Conservation (phyloP, 2,888 invertebrate species). For the Lissocephala sabroskyi region DNA sequence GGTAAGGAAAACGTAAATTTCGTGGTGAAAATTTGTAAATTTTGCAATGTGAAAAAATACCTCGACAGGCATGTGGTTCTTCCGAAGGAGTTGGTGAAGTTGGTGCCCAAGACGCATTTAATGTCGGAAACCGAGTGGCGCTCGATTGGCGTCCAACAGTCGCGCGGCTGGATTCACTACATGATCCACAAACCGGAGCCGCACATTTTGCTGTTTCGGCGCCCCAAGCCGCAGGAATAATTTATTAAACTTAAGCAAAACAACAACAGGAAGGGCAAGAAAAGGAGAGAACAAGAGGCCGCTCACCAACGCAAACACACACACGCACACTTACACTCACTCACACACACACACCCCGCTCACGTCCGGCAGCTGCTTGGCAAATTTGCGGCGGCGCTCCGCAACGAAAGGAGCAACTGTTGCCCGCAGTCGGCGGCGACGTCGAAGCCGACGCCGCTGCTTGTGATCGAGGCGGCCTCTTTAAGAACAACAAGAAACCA, state of each 20-base stretch:
- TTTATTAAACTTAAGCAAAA: no score
- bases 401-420: slow-evolving; percentile 38
- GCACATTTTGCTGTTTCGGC: slow-evolving; percentile 89
- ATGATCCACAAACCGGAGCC: slow-evolving; percentile 97
- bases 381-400: slow-evolving; percentile 1
- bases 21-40: neutral
- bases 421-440: slow-evolving; percentile 24
- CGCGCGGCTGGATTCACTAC: slow-evolving; percentile 97
- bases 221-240: slow-evolving; percentile 76
- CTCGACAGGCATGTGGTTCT: slow-evolving; percentile 95
- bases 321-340: slow-evolving; percentile 6
- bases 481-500: no score
- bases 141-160: slow-evolving; percentile 94
- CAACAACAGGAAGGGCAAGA: slow-evolving; percentile 10
- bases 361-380: slow-evolving; percentile 42
- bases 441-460: no score
- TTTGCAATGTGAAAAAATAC: slow-evolving; percentile 1
- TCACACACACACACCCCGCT: slow-evolving; percentile 18
- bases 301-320: neutral
- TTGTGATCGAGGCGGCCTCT: no score
- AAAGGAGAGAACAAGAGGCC: slow-evolving; percentile 1
- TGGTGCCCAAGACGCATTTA: slow-evolving; percentile 92
- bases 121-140: slow-evolving; percentile 97
- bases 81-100: slow-evolving; percentile 91
- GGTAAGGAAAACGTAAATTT: slow-evolving; percentile 75